Percentiles rank a stretch among this genome's conserved stretches.
Conservation (phyloP, 2,113 vertebrate genomes). For the Sturnira hondurensis region DNA sequence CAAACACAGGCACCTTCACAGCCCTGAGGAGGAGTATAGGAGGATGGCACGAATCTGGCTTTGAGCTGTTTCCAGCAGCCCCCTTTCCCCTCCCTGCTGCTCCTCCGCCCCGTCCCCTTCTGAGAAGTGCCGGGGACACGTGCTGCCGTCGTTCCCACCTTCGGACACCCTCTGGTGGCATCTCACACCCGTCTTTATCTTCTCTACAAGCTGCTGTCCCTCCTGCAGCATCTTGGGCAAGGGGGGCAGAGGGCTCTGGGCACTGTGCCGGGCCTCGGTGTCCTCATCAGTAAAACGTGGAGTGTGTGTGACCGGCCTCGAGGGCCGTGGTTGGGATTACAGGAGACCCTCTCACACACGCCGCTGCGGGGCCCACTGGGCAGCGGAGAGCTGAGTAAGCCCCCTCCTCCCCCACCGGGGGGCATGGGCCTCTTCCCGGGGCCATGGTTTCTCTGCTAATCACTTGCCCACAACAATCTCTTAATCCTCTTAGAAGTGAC, state of each 20-base stretch:
- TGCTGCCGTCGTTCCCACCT: too few species aligned
- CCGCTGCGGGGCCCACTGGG: neutral
- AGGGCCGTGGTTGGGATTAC: neutral
- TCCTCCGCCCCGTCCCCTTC: too few species aligned
- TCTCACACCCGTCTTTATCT: neutral
- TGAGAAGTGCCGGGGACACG: fast-evolving
- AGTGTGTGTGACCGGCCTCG: neutral
- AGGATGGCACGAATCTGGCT: neutral
- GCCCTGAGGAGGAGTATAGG: neutral
- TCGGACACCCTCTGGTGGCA: fast-evolving
- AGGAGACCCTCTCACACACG: neutral
- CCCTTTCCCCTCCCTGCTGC: neutral
- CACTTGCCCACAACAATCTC: neutral
- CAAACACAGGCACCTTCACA: neutral
- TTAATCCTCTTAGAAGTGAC: conserved; percentile 46
- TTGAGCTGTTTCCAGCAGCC: neutral
- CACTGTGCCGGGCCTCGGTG: neutral
- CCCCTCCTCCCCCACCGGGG: too few species aligned
- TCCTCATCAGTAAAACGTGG: neutral
- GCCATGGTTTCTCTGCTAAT: neutral
- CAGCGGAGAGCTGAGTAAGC: neutral
- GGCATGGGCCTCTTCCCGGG: neutral
- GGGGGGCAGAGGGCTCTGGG: neutral
- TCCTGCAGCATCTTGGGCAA: neutral
- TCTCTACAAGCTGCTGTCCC: fast-evolving